Evolutionary conservation across 2,797 vertebrate species (phyloP), one percentile per base, ranked within the genome.

Genomic region (Harpagifer antarcticus): DNA sequence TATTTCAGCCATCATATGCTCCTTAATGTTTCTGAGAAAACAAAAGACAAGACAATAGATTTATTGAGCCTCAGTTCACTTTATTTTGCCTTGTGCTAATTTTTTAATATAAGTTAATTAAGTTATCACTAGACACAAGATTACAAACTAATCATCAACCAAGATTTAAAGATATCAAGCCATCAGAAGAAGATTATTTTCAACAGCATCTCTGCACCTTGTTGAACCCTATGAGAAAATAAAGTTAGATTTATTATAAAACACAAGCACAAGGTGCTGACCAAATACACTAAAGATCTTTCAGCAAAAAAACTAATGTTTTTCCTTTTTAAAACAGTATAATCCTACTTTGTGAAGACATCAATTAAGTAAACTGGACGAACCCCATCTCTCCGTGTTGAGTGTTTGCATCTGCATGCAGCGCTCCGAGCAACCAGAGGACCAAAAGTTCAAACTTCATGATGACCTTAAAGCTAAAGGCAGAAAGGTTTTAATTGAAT

Each of bases 361-460:
- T 14, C 37, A 16, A 16, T 60, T 1, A 20, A 27, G 15, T n/a
- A 37, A 56, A 37, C 47, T 42, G 19, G 55, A 74, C 81, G 81
- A 50, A 88, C 89, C 84, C 57, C 44, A 59, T 81, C 5, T 89
- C 72, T 14, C 68, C 60, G 58, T 79, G 60, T 12, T 60, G 72
- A 53, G 67, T 45, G 52, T 61, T 74, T 59, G 65, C 70, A 5
- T 54, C 37, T 57, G 78, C 59, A 23, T 57, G 66, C 67, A 59
- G 23, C 3, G 5, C 47, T 78, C 31, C 71, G 11, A 86, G 49
- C 69, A 92, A 68, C 61, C 56, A 78, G n/a, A 71, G 2, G 13
- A 74, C 5, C 52, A 71, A 1, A n/a, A 89, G 61, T 13, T 66
- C 72, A 81, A 71, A 81, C 31, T 90, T 17, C 17, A 92, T 92